Percentiles rank a stretch among this genome's conserved stretches.
These are phyloP conservation scores for Pygoscelis adeliae DNA, from an alignment of 2,113 vertebrate genomes.

Conservation along the genomic window DNA sequence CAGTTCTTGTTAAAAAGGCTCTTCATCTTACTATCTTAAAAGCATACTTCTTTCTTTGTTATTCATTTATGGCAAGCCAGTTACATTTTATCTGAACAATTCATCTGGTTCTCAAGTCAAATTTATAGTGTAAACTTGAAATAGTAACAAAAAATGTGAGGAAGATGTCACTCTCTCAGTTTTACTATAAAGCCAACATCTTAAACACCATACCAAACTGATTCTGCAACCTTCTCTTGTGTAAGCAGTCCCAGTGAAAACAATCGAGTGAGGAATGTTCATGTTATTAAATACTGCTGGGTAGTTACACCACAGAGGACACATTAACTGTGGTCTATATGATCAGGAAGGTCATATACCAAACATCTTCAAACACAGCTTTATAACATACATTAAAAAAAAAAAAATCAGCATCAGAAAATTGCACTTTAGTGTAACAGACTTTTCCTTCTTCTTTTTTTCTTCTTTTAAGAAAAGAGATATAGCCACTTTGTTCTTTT, in stretches of 20 bases:
- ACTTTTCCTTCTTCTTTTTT: background rate
- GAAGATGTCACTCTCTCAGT: background rate
- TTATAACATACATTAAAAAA: background rate
- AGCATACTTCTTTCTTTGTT: background rate
- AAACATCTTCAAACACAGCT: background rate
- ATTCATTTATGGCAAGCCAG: background rate
- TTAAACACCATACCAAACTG: background rate
- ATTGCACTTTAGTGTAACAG: background rate
- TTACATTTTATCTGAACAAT: constrained; percentile 40
- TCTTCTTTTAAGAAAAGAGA: background rate
- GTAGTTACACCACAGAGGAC: background rate
- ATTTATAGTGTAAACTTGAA: constrained; percentile 28
- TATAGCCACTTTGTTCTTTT: background rate
- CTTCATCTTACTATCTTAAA: constrained; percentile 42
- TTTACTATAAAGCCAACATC: background rate
- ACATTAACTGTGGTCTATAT: background rate
- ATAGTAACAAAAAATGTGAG: background rate
- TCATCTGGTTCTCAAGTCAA: constrained; percentile 46
- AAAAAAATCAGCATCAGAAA: background rate
- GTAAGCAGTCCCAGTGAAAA: background rate
- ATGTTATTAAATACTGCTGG: background rate
- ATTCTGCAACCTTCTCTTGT: background rate
- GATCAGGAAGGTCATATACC: background rate
- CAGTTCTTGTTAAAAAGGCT: background rate
- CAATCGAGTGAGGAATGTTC: background rate